phyloP scores from a whole-genome alignment of 2,888 invertebrate species.

The Eristalinus sepulchralis region DNA sequence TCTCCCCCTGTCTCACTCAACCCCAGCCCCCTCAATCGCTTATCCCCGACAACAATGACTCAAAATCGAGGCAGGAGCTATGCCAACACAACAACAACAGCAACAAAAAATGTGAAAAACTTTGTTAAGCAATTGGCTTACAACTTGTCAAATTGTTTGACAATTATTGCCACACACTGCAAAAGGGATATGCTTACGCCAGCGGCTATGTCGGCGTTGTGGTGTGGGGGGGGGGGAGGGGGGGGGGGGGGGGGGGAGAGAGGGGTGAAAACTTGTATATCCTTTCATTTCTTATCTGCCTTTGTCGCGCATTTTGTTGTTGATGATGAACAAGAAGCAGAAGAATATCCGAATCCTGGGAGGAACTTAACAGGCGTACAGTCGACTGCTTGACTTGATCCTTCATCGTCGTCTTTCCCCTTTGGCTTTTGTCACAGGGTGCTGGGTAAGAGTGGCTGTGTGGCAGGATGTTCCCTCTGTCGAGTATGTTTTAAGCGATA shows the following conservation, averaged over 20 bases:
- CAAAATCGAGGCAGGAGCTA: background rate
- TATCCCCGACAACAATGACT: conserved; percentile 17
- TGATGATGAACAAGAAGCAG: conserved; percentile 3
- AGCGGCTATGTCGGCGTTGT: background rate
- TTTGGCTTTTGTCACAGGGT: conserved; percentile 12
- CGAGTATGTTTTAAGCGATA: conserved; percentile 60
- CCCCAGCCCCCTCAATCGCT: background rate
- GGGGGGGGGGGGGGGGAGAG: background rate
- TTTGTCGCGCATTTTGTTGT: conserved; percentile 30
- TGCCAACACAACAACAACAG: background rate
- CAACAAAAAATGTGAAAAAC: conserved; percentile 20
- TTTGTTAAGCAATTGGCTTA: conserved; percentile 69
- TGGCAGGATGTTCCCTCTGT: background rate
- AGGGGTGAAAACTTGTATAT: conserved; percentile 23
- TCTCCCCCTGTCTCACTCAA: background rate
- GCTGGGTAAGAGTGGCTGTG: background rate
- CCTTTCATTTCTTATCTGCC: conserved; percentile 53
- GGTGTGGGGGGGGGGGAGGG: background rate
- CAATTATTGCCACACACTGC: conserved; percentile 67
- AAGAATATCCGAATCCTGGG: conserved; percentile 34
- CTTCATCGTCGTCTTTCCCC: conserved; percentile 1
- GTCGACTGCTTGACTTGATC: conserved; percentile 61
- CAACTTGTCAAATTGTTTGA: conserved; percentile 69
- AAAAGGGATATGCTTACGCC: conserved; percentile 43
- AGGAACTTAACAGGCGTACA: conserved; percentile 61